phyloP scores from a whole-genome alignment of 2,888 invertebrate genomes.

The Liopterus haemorrhoidalis region DNA sequence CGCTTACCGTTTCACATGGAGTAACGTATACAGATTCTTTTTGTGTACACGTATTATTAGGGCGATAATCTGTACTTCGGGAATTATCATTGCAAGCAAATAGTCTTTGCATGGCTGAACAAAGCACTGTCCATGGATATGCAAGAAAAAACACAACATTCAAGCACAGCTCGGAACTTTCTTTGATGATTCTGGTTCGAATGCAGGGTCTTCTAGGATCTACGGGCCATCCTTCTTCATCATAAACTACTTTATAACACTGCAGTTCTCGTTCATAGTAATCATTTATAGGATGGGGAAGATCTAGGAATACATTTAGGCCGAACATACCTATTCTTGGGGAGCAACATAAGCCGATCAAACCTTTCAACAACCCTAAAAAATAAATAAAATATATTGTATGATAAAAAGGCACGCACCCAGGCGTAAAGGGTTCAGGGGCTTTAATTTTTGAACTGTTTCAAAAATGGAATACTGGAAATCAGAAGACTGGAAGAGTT shows the following conservation, averaged over 20 bases:
- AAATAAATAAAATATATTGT: conserved; percentile 11
- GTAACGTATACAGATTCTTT: no score
- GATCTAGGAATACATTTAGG: conserved; percentile 33
- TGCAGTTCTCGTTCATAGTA: conserved; percentile 41
- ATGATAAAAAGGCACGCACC: no score
- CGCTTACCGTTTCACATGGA: no score
- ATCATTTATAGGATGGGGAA: conserved; percentile 34
- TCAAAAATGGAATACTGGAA: no score
- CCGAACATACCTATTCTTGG: conserved; percentile 36
- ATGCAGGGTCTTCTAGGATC: conserved; percentile 38
- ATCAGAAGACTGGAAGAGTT: no score
- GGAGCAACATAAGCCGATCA: conserved; percentile 28
- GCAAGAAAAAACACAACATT: conserved; percentile 48
- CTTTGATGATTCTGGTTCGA: background rate
- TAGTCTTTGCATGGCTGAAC: no score
- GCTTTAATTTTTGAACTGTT: no score
- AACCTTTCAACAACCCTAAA: conserved; percentile 30
- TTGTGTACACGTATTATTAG: no score
- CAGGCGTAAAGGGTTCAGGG: no score
- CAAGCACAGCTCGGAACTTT: conserved; percentile 43
- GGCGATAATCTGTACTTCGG: no score
- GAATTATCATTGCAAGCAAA: no score
- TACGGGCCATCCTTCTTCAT: conserved; percentile 40
- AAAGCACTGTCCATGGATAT: conserved; percentile 44
- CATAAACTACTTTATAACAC: conserved; percentile 38